Evolutionary conservation across 2,888 invertebrate genomes (phyloP).

Genomic region (Cheilosia pagana): DNA sequence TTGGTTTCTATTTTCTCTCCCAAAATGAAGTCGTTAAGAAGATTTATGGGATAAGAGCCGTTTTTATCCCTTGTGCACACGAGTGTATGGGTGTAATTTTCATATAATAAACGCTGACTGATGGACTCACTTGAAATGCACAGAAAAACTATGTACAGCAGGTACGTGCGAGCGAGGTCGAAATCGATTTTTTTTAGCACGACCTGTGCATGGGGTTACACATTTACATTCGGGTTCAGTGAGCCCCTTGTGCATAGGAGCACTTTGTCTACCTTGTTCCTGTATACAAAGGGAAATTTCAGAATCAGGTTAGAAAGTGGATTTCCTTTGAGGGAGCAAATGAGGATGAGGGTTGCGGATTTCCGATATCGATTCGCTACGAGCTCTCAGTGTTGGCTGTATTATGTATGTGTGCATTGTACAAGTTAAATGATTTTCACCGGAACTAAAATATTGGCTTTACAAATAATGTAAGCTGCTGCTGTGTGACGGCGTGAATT

Average conservation of each 20-base stretch:
- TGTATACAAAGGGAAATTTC: not conserved
- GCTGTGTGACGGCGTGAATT: not conserved
- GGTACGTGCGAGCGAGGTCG: not conserved
- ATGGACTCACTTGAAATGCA: not conserved
- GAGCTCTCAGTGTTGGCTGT: not conserved
- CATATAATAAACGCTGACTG: not conserved
- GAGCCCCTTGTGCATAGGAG: not conserved
- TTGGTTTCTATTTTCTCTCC: slow-evolving; percentile 15
- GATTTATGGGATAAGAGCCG: slow-evolving; percentile 35
- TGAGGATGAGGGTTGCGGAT: not conserved
- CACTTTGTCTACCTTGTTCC: not conserved
- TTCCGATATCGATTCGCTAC: slow-evolving; percentile 8
- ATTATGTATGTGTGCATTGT: not conserved
- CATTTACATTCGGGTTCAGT: slow-evolving; percentile 20
- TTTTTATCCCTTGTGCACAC: not conserved
- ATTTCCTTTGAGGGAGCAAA: not conserved
- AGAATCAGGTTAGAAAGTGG: not conserved
- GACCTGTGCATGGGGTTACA: not conserved
- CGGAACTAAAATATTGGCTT: slow-evolving; percentile 17
- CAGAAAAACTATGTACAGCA: not conserved
- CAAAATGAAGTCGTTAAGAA: slow-evolving; percentile 49
- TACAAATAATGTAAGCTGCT: slow-evolving; percentile 3
- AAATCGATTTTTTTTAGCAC: slow-evolving; percentile 2
- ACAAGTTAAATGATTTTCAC: not conserved
- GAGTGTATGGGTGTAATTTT: not conserved